Conservation (phyloP, 2,113 vertebrate genomes). For the Forbesichthys papilliferus region DNA sequence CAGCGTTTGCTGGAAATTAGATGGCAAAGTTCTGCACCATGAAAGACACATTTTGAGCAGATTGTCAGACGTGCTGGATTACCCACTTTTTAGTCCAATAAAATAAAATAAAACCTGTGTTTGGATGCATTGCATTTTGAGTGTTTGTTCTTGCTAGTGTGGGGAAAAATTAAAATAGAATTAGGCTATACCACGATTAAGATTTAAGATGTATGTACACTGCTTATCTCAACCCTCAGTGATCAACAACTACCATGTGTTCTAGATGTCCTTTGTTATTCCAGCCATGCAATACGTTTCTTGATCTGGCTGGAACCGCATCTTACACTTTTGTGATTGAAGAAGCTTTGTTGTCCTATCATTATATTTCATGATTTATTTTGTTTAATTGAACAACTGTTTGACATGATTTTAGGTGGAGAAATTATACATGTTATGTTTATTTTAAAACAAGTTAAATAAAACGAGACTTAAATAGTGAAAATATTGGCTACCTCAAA, state of each 20-base stretch:
- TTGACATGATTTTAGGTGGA: background rate
- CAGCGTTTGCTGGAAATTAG: conserved; percentile 20
- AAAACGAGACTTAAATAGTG: background rate
- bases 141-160: too few relatives aligned
- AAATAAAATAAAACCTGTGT: too few relatives aligned
- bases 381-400: background rate
- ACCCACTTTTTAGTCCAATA: background rate
- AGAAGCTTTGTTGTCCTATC: background rate
- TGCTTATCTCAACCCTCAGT: background rate
- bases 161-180: background rate
- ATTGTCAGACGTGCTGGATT: background rate
- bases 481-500: conserved; percentile 11
- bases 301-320: background rate
- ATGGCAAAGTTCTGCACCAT: background rate
- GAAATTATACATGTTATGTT: background rate
- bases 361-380: background rate
- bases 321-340: background rate
- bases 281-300: background rate
- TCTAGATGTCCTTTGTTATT: too few relatives aligned
- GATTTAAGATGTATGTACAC: background rate
- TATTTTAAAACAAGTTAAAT: background rate
- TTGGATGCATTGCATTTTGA: background rate
- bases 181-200: background rate
- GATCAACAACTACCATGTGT: conserved; percentile 80
- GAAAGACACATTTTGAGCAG: conserved; percentile 20